phyloP scores from a whole-genome alignment of 2,797 vertebrate genomes.

The Lepus oiostolus region DNA sequence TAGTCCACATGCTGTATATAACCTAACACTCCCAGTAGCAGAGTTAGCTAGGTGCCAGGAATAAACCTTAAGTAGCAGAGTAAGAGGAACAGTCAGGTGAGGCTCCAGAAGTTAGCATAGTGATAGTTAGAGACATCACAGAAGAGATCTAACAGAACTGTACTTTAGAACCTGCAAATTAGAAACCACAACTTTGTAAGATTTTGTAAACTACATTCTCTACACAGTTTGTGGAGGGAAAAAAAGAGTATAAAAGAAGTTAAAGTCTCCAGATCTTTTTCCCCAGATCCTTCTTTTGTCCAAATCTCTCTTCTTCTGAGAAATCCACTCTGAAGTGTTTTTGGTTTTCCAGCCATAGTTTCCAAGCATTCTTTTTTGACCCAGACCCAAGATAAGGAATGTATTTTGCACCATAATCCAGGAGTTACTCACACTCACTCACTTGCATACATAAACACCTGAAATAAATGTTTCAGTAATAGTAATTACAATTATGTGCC shows the following conservation, averaged over 20 bases:
- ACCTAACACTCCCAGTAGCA: background rate
- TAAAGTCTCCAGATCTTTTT: background rate
- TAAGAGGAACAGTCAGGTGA: background rate
- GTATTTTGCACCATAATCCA: conserved; percentile 31
- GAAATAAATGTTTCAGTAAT: conserved; percentile 39
- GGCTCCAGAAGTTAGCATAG: background rate
- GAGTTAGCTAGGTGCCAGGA: background rate
- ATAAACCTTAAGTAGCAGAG: background rate
- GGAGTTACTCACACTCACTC: background rate
- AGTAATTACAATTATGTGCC: conserved; percentile 30
- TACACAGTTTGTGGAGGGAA: background rate
- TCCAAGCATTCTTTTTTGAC: conserved; percentile 27
- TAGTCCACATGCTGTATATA: background rate
- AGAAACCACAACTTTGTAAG: background rate
- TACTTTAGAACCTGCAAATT: background rate
- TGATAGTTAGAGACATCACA: background rate
- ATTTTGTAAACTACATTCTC: conserved; percentile 9
- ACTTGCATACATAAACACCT: background rate
- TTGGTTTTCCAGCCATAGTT: conserved; percentile 30
- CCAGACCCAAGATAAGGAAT: conserved; percentile 37
- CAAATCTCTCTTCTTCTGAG: background rate
- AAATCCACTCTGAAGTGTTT: background rate
- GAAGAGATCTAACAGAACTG: background rate
- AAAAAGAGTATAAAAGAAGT: conserved; percentile 2
- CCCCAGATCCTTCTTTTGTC: background rate